Percentiles rank a stretch among this genome's conserved stretches.
These are phyloP conservation scores for Synanthedon andrenaeformis DNA, from an alignment of 2,888 invertebrate species.

Conservation along the genomic window DNA sequence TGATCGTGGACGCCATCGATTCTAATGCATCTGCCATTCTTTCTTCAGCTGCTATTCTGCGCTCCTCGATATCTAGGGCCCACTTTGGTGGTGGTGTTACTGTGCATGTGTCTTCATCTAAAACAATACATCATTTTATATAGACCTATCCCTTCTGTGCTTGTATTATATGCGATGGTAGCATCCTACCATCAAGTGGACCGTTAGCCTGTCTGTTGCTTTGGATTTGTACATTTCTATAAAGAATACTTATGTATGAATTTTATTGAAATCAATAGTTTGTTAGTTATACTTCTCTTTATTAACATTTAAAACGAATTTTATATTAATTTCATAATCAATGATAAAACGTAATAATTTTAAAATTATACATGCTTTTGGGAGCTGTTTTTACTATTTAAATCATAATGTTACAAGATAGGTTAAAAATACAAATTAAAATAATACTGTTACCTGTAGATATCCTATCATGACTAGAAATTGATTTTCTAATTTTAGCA, in stretches of 20 bases:
- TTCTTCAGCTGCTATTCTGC: slow-evolving; percentile 48
- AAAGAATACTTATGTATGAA: no score
- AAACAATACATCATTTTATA: slow-evolving; percentile 4
- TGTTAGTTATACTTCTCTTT: no score
- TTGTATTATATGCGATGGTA: no score
- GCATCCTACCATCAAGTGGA: neutral
- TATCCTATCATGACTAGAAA: slow-evolving; percentile 4
- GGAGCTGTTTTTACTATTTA: no score
- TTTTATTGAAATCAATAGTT: no score
- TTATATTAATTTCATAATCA: no score
- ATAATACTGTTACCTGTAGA: slow-evolving; percentile 9
- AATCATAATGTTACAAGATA: no score
- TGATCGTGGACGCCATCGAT: slow-evolving; percentile 39
- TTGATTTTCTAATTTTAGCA: slow-evolving; percentile 8
- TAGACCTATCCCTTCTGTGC: neutral
- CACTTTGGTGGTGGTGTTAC: slow-evolving; percentile 48
- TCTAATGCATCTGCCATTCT: slow-evolving; percentile 47
- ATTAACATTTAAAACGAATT: no score
- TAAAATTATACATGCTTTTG: no score
- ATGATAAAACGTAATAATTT: no score
- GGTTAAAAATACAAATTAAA: no score
- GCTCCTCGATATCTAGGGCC: slow-evolving; percentile 49
- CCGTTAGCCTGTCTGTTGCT: neutral
- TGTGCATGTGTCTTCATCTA: slow-evolving; percentile 27
- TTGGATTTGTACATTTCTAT: neutral